Percentiles rank a stretch among this genome's conserved stretches.
Conservation (phyloP, 2,113 vertebrate genomes). For the Enhydra lutris region DNA sequence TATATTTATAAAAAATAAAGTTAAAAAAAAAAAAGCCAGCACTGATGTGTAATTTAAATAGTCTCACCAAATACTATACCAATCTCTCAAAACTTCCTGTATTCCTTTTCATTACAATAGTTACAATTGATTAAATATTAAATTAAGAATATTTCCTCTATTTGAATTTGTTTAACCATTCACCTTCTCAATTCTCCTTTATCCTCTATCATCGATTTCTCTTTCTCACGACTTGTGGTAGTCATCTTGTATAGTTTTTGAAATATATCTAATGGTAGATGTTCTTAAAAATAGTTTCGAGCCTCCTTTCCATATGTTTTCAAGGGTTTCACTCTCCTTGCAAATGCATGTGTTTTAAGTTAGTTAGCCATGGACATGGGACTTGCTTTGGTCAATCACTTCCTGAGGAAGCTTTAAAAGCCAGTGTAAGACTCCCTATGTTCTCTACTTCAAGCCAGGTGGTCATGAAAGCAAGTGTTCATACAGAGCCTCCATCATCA, state of each 20-base stretch:
- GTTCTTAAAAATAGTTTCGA: background rate
- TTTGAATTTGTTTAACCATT: background rate
- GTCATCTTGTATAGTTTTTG: background rate
- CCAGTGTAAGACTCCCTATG: background rate
- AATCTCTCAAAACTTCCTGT: background rate
- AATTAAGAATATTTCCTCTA: background rate
- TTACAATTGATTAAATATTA: background rate
- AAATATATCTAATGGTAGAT: background rate
- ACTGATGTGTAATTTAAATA: background rate
- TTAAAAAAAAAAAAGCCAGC: too few relatives aligned
- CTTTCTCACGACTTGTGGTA: background rate
- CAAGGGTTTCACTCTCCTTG: background rate
- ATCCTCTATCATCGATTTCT: background rate
- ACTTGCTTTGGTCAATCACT: background rate
- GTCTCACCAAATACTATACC: background rate
- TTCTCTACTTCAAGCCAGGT: background rate
- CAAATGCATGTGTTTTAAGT: background rate
- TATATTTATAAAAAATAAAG: too few relatives aligned
- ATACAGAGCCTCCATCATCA: background rate
- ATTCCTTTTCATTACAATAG: background rate
- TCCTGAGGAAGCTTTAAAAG: background rate
- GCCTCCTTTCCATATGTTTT: background rate
- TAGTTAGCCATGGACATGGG: background rate
- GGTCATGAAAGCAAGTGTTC: background rate
- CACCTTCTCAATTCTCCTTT: background rate